phyloP scores from a whole-genome alignment of 2,888 invertebrate species.

The Unio delphinus region DNA sequence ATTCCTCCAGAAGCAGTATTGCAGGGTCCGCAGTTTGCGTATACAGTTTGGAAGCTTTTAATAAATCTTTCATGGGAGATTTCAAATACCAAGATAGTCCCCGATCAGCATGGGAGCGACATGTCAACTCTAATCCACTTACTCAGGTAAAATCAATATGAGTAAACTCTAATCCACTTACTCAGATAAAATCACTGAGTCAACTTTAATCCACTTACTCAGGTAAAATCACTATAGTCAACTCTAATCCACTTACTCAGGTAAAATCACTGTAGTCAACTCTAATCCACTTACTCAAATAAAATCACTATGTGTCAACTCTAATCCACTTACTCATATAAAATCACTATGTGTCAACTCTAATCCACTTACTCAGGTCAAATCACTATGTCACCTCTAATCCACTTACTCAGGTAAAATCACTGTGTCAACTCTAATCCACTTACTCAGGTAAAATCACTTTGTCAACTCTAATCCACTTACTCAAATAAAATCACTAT shows the following conservation, averaged over 20 bases:
- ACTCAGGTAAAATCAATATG: constrained; percentile 28
- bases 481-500: constrained; percentile 28
- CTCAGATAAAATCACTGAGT: constrained; percentile 27
- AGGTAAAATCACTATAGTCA: constrained; percentile 43
- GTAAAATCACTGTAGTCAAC: constrained; percentile 60
- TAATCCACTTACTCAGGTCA: constrained; percentile 37
- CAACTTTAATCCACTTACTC: constrained; percentile 58
- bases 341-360: constrained; percentile 57
- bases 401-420: constrained; percentile 36
- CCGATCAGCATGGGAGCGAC: constrained; percentile 84
- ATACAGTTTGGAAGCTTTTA: constrained; percentile 87
- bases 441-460: constrained; percentile 31
- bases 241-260: constrained; percentile 51
- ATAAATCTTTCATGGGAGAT: constrained; percentile 86
- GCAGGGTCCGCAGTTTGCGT: constrained; percentile 93
- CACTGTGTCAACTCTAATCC: constrained; percentile 56
- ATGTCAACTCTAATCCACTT: constrained; percentile 58
- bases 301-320: constrained; percentile 57
- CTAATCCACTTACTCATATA: constrained; percentile 37
- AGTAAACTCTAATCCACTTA: no score
- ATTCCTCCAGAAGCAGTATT: constrained; percentile 80
- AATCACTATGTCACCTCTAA: constrained; percentile 55
- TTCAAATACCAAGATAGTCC: constrained; percentile 87
- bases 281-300: constrained; percentile 37
- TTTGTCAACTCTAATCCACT: constrained; percentile 58